These are phyloP conservation scores for Diploptera punctata DNA, from an alignment of 2,888 invertebrate genomes.

Conservation along the genomic window DNA sequence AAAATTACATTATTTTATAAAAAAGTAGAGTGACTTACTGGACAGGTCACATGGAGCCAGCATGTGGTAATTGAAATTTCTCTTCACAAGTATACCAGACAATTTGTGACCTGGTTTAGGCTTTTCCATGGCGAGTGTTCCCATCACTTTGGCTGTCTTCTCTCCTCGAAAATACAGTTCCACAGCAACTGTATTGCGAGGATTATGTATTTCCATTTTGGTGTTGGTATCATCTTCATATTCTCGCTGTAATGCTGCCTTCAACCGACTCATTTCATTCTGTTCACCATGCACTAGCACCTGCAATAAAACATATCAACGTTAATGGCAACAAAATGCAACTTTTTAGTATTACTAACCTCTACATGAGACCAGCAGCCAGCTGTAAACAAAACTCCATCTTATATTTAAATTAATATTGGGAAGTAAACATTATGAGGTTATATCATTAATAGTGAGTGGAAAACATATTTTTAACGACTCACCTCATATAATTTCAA, in stretches of 20 bases:
- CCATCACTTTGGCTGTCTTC: conserved; percentile 98
- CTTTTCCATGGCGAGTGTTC: conserved; percentile 82
- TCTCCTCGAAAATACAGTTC: conserved; percentile 95
- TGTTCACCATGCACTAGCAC: conserved; percentile 97
- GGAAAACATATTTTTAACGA: too few relatives aligned
- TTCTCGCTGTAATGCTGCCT: conserved; percentile 92
- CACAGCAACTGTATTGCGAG: conserved; percentile 93
- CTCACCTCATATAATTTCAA: too few relatives aligned
- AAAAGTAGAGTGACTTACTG: too few relatives aligned
- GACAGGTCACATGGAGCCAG: conserved; percentile 89
- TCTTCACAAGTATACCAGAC: conserved; percentile 93
- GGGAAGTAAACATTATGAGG: too few relatives aligned
- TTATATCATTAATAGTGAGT: too few relatives aligned
- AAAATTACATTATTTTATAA: too few relatives aligned
- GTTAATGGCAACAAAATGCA: too few relatives aligned
- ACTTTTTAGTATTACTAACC: too few relatives aligned
- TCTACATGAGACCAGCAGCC: too few relatives aligned
- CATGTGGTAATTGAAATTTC: conserved; percentile 98
- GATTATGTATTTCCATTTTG: conserved; percentile 92
- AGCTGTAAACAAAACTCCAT: too few relatives aligned
- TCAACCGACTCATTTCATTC: conserved; percentile 97
- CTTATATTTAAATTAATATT: too few relatives aligned
- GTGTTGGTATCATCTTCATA: conserved; percentile 86
- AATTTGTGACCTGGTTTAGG: conserved; percentile 80
- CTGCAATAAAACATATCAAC: too few relatives aligned